phyloP scores from a whole-genome alignment of 1,140 invertebrate species.

The Heliconius nattereri region DNA sequence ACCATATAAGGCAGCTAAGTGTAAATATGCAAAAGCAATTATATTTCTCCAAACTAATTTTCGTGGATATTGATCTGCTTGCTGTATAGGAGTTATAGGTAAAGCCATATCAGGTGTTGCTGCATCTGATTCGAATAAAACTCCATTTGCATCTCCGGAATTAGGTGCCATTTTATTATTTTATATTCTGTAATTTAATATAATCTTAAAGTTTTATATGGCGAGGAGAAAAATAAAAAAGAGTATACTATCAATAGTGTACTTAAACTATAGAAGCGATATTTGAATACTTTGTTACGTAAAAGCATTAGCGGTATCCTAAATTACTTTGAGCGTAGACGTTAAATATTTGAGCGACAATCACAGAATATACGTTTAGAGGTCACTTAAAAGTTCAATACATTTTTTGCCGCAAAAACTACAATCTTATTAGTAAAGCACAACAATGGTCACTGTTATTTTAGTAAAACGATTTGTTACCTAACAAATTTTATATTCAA shows the following conservation, averaged over 20 bases:
- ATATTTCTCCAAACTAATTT: slow-evolving; percentile 97
- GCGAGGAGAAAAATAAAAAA: no score
- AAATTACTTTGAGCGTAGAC: background rate
- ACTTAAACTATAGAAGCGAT: background rate
- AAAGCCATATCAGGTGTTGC: slow-evolving; percentile 81
- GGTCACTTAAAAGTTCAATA: background rate
- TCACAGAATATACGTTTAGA: background rate
- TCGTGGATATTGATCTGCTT: slow-evolving; percentile 77
- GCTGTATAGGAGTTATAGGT: slow-evolving; percentile 58
- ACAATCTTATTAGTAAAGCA: background rate
- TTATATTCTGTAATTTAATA: slow-evolving; percentile 30
- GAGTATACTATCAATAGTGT: no score
- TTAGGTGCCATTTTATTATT: slow-evolving; percentile 82
- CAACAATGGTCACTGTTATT: background rate
- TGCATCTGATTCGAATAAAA: slow-evolving; percentile 85
- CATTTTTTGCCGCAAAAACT: background rate
- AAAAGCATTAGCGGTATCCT: background rate
- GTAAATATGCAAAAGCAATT: slow-evolving; percentile 91
- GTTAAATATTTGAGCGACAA: background rate
- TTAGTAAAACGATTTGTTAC: background rate
- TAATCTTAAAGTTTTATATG: background rate
- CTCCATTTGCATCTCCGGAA: slow-evolving; percentile 82
- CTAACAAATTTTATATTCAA: background rate
- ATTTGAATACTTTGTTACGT: background rate
- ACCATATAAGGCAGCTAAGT: slow-evolving; percentile 92